Base-by-base conservation (phyloP, 2,888 invertebrate genomes). In the Tuberolachnus salignus region DNA sequence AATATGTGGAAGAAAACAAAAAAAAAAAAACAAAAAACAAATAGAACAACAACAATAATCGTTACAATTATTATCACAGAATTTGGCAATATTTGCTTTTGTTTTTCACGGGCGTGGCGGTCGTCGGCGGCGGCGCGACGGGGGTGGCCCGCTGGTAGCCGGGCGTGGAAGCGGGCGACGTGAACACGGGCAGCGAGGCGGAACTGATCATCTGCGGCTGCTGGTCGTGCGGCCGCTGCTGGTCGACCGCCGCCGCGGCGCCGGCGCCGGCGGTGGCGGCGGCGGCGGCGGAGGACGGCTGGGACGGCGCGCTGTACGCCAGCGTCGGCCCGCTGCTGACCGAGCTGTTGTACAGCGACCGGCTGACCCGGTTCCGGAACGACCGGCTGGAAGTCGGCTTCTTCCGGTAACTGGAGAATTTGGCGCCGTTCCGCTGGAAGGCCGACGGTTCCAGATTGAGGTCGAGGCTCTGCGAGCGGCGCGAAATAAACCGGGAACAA, bases 351-450 rank as follows among this genome's bases (percentile, higher is more conserved):
- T 89, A 88, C 51, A 89, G 84, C 0, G 89, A 88, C 82, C 88
- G 87, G 72, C 88, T 88, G 57, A 89, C 84, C 80, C 88, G 87
- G 55, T 87, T 87, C 34, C 88, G 86, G 23, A 89, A 87, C 1
- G 87, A 88, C 83, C 88, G 89, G 71, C 88, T 87, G 55, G 89
- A 82, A 0, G 88, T 87, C 10, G 88, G 81, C 1, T 82, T 83
- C n/a, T 83, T 81, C 46, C 83, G 82, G 46, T 83, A 82, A 63
- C 83, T 83, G 13, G 83, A 82, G 80, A 84, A 84, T 70, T 83
- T 83, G n/a, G 82, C 82, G 73, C 80, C 42, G 81, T 80, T 21
- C 81, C 82, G 51, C 42, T 75, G 49, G 63, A 66, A n/a, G 11
- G 21, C 1, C 19, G 67, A 44, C n/a, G 72, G 8, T 8, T 81